Base-by-base conservation (phyloP, 1,140 invertebrate genomes). In the Pogonognathellus flavescens region DNA sequence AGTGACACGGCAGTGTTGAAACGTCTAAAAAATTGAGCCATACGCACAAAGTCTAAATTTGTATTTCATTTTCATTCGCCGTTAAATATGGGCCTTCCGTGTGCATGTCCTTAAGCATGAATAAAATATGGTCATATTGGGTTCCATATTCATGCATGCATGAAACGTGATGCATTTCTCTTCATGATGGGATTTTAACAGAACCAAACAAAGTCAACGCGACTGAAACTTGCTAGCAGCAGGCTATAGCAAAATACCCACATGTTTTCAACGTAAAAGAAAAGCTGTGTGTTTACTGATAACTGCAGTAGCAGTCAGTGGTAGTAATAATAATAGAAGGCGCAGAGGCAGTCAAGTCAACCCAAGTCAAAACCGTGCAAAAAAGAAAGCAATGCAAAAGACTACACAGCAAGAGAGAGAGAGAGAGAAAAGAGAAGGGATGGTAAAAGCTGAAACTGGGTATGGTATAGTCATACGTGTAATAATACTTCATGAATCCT, bases 121-220 rank as follows among this genome's bases (percentile, higher is more conserved):
- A 76, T 76, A 76, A 76, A 76, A 76, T 76, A 76, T 76, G 70
- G 25, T 76, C 70, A 41, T 31, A 76, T 25, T 76, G 70, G 70
- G 25, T 76, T 76, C 41, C 70, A 76, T 50, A 76, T 76, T 76
- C 70, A 76, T 31, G 70, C 41, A 76, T 76, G 70, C 70, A 76
- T 76, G 70, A 76, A 76, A 76, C 70, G 49, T 76, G 70, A 76
- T 76, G 70, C 70, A 76, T 76, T 76, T 76, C 70, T 76, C 70
- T 76, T 50, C 31, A 76, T 76, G 70, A 76, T 76, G 70, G 70
- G 31, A 76, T 76, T 76, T 76, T 76, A 50, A 76, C 70, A 25
- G 70, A 49, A 72, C 22, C 41, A 31, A 76, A 76, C 70, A 41
- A 76, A 76, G 70, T 76, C 70, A 76, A 31, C 41, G 16, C 16